These are phyloP conservation scores for Alentia gelatinosa DNA, from an alignment of 2,888 invertebrate genomes.

Conservation along the genomic window DNA sequence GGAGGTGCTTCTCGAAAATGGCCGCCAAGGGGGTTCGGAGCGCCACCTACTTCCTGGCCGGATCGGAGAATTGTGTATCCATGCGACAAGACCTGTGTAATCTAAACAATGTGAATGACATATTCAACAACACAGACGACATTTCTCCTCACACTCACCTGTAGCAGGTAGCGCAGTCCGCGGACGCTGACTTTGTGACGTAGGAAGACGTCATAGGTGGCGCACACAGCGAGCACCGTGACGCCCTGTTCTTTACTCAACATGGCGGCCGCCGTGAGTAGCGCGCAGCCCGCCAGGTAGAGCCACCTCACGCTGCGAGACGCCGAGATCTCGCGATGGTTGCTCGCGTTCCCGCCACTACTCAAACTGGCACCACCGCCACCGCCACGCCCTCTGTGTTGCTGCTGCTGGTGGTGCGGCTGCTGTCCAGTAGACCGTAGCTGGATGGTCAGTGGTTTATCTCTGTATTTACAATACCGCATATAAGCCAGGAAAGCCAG, in stretches of 20 bases:
- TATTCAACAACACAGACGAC: too few relatives aligned
- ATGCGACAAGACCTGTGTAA: too few relatives aligned
- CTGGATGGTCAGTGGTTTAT: slow-evolving; percentile 46
- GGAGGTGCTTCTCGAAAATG: too few relatives aligned
- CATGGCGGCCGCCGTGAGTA: slow-evolving; percentile 81
- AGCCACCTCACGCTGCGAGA: slow-evolving; percentile 41
- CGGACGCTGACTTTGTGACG: slow-evolving; percentile 48
- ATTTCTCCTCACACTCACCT: slow-evolving; percentile 60
- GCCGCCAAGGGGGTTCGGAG: too few relatives aligned
- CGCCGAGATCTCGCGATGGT: background rate
- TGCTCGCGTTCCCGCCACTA: background rate
- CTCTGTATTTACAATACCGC: slow-evolving; percentile 71
- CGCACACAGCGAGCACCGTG: slow-evolving; percentile 94
- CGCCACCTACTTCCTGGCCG: too few relatives aligned
- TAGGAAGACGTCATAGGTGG: slow-evolving; percentile 89
- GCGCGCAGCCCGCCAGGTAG: slow-evolving; percentile 78
- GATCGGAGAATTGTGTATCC: too few relatives aligned
- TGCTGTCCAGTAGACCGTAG: slow-evolving; percentile 89
- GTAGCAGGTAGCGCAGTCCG: slow-evolving; percentile 47
- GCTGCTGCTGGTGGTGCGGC: slow-evolving; percentile 64
- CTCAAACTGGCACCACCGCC: background rate
- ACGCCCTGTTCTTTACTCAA: slow-evolving; percentile 97
- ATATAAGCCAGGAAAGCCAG: slow-evolving; percentile 92
- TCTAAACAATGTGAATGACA: too few relatives aligned
- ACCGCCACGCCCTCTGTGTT: background rate